Evolutionary conservation across 2,797 vertebrate species (phyloP), one percentile per base, ranked within the genome.

Genomic region (Chaenodraco wilsoni): DNA sequence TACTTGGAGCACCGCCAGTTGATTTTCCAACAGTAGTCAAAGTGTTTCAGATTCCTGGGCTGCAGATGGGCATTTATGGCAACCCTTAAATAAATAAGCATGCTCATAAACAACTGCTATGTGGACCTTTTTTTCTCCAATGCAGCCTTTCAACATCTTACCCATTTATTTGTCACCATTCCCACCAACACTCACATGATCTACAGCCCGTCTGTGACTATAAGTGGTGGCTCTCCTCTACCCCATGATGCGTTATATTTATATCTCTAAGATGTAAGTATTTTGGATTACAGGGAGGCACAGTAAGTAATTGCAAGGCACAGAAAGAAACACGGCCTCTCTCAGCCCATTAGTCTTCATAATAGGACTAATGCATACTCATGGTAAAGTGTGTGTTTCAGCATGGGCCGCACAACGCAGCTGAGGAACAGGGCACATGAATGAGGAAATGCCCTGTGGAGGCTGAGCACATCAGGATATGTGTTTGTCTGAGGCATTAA

Each of bases 21-120:
- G 72, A 83, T 84, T 88, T 79, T 79, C 61, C 74, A 67, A 77
- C 84, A 61, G 76, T 74, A 69, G 74, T 84, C 72, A 51, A 81
- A 83, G 82, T 65, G 68, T 84, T 88, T 88, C 69, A 55, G 59
- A 70, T 89, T 88, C 74, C 75, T 73, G 67, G 61, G 71, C 84
- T 84, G 78, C 87, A 90, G 82, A 87, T 88, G 84, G 78, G 68
- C 87, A 79, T 90, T 90, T 85, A 89, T 78, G 69, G 80, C 81
- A 78, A 80, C 78, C 80, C 84, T 90, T 82, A 89, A 90, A 91
- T 86, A 91, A 89, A 91, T 88, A 84, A 87, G 78, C 71, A 57
- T 41, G 61, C 76, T 67, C 70, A 86, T 85, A 84, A 90, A 89
- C 71, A 73, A 79, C 75, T 81, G 67, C 81, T 77, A 87, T 51